Evolutionary conservation across 2,888 invertebrate genomes (phyloP), one percentile per base, ranked within the genome.

Genomic region (Synergus itoensis): DNA sequence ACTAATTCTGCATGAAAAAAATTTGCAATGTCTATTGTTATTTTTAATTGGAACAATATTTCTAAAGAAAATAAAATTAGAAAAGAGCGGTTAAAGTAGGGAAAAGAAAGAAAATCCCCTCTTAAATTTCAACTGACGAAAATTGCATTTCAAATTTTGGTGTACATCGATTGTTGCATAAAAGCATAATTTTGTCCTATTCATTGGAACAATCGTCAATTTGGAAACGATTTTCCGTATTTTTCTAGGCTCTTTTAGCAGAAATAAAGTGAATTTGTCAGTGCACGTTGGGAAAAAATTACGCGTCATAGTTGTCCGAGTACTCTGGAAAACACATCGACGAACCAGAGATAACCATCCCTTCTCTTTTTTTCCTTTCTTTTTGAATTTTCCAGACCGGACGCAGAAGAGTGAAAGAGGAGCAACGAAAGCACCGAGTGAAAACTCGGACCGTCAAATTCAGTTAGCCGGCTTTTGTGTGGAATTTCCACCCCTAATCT

Each of bases 381-480:
- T 45, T 28, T 28, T 28, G 28, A 28, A 28, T 28, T 28, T 62
- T 16, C 62, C 67, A 62, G 40, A 28, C 57, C 65, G 60, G 36
- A 76, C 43, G 41, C 1, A 69, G 63, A 40, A 79, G 60, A 77
- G 69, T 77, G 65, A 73, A 65, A 60, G 64, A 43, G 64, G 75
- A 79, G 79, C 82, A 79, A 76, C 75, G 82, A 80, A 79, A 81
- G 79, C 75, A 73, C 77, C 64, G 80, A 77, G 64, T 81, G 84
- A 84, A 85, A 86, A 85, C 81, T 84, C 86, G 84, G 81, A 81
- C 84, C 84, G 85, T 84, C 86, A 82, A 86, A 86, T 87, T 86
- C 84, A 85, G 85, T 87, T 87, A 85, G 81, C 67, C 78, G 73
- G 81, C 85, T 83, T 84, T 82, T 85, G 84, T 82, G 78, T 67